Conservation (phyloP, 2,797 vertebrate species). For the Microchirus variegatus region DNA sequence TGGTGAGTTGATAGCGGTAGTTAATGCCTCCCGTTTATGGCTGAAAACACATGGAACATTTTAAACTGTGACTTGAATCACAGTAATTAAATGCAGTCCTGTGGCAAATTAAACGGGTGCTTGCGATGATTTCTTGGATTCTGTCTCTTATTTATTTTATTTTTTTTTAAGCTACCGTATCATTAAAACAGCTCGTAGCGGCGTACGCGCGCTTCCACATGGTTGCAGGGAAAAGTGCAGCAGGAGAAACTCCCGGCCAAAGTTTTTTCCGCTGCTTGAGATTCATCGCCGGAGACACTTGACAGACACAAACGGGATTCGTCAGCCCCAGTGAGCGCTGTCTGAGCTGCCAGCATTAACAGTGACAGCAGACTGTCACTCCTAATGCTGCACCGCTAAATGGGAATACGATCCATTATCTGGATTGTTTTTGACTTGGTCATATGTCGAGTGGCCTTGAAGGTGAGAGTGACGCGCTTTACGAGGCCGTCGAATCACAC, state of each 20-base stretch:
- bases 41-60: conserved; percentile 39
- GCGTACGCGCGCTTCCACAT: conserved; percentile 15
- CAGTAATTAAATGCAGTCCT: conserved; percentile 46
- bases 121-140: conserved; percentile 32
- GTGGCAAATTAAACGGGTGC: conserved; percentile 43
- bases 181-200: conserved; percentile 24
- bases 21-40: conserved; percentile 31
- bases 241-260: conserved; percentile 34
- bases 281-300: conserved; percentile 54
- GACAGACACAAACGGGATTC: conserved; percentile 68
- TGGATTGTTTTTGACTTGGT: conserved; percentile 70
- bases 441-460: conserved; percentile 31
- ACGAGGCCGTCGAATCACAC: conserved; percentile 14
- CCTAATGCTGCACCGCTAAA: conserved; percentile 65
- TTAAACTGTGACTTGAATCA: conserved; percentile 40
- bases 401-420: conserved; percentile 73
- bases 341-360: conserved; percentile 62
- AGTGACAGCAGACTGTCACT: conserved; percentile 71
- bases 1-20: conserved; percentile 23
- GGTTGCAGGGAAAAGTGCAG: conserved; percentile 4
- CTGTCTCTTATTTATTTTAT: neutral
- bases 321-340: conserved; percentile 58
- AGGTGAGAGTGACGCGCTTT: conserved; percentile 31
- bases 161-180: conserved; percentile 12
- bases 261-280: conserved; percentile 49